These are phyloP conservation scores for Zhuqinia jingwanae DNA, from an alignment of 2,888 invertebrate species.

Conservation along the genomic window DNA sequence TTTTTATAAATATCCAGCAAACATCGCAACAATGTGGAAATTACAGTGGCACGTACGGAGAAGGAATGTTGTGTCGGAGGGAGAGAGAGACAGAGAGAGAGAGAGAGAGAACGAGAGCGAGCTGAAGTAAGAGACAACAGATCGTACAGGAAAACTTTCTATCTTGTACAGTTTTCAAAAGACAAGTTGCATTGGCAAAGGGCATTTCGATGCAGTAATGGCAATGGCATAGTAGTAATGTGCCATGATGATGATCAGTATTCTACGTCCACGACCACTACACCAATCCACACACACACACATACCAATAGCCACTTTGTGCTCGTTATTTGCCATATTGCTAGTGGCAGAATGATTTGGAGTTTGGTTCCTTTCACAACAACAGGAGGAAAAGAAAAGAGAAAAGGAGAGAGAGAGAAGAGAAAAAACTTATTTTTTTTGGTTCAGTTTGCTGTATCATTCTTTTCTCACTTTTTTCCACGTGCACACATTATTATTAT, in stretches of 20 bases:
- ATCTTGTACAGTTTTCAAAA: background rate
- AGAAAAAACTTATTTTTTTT: constrained; percentile 46
- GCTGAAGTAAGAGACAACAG: too few species aligned
- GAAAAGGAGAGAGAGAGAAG: constrained; percentile 6
- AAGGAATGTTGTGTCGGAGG: too few species aligned
- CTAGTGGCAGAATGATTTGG: background rate
- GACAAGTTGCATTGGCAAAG: constrained; percentile 29
- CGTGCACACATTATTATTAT: constrained; percentile 9
- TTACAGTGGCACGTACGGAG: constrained; percentile 19
- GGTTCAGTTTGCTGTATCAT: background rate
- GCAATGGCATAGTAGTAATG: constrained; percentile 1
- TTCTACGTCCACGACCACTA: constrained; percentile 42
- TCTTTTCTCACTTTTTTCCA: background rate
- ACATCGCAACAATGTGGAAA: constrained; percentile 30
- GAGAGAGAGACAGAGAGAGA: background rate
- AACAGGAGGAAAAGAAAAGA: background rate
- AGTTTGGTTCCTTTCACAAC: constrained; percentile 57
- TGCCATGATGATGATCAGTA: background rate
- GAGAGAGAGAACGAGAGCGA: background rate
- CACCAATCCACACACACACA: constrained; percentile 42
- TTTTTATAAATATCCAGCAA: background rate
- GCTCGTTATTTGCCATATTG: constrained; percentile 20
- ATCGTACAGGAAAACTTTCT: background rate
- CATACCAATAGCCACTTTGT: constrained; percentile 63
- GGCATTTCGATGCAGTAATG: background rate